Evolutionary conservation across 2,113 vertebrate genomes (phyloP), one percentile per base, ranked within the genome.

Genomic region (Cyanoliseus patagonus): DNA sequence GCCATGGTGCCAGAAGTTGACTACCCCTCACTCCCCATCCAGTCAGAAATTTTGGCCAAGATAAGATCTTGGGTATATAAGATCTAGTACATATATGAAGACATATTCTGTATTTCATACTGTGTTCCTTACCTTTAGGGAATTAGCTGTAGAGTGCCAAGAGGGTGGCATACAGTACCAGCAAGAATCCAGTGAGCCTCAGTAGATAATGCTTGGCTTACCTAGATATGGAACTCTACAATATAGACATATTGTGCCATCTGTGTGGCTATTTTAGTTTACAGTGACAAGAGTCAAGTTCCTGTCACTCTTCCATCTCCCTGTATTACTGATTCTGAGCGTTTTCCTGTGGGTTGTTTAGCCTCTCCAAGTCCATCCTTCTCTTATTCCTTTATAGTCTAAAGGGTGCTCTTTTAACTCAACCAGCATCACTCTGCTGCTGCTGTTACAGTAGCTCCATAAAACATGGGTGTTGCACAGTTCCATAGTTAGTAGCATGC

Each of bases 11-110:
- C 73, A 0, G 42, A 66, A 80, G 31, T 18, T 67, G 37, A 31
- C 31, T 64, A 30, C 1, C 1, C 8, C 4, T 59, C 57, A 59
- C 57, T 59, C 5, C 1, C 1, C 6, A 59, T 31, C 22, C 12
- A 27, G 39, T n/a, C 24, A 78, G 73, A 74, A 83, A 63, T 80
- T 49, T 74, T 42, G 72, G 62, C n/a, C 13, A 6, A 1, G 3
- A 25, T 10, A 68, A 63, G 68, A 66, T 57, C 44, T 76, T 1
- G 3, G 15, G 11, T 11, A 8, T 51, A 3, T 47, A 59, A 69
- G 39, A 66, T 70, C 13, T 46, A n/a, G n/a, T 17, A 28, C 31
- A 6, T 14, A 14, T 0, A 11, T 24, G 37, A 81, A 41, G 24
- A 79, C 57, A 17, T 67, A 19, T 42, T 76, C 53, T 16, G 1